A percentile compares a stretch with the other conserved stretches of the same genome.
Conservation (phyloP, 2,113 vertebrate species). For the Hippocampus zosterae region DNA sequence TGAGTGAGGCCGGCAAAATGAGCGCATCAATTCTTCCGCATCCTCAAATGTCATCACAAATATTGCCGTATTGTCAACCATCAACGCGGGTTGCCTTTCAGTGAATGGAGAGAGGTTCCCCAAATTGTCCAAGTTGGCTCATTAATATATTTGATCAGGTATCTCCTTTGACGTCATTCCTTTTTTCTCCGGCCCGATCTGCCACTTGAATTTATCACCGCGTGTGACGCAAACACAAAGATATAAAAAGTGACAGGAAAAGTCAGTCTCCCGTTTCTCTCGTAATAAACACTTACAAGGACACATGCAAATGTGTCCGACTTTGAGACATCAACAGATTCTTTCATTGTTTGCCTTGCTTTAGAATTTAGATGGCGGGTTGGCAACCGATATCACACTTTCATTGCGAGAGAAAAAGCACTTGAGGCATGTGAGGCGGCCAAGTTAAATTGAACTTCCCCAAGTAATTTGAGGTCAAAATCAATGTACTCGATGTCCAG, state of each 20-base stretch:
- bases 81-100: no score
- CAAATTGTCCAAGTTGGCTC: not conserved
- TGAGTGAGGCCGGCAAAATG: no score
- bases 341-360: not conserved
- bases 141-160: not conserved
- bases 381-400: not conserved
- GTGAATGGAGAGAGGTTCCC: not conserved
- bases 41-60: no score
- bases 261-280: not conserved
- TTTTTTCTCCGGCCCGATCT: not conserved
- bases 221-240: not conserved
- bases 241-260: not conserved
- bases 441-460: conserved; percentile 10
- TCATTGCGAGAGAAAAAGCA: not conserved
- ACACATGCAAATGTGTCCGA: not conserved
- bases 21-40: no score
- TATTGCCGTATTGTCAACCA: no score
- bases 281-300: not conserved
- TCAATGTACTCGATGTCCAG: not conserved
- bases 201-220: not conserved
- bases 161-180: not conserved
- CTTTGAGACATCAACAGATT: not conserved
- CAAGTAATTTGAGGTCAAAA: conserved; percentile 5
- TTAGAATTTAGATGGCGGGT: not conserved
- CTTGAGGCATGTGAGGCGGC: not conserved